Percentiles rank a stretch among this genome's conserved stretches.
Conservation (phyloP, 2,888 invertebrate species). For the Yponomeuta sedellus region DNA sequence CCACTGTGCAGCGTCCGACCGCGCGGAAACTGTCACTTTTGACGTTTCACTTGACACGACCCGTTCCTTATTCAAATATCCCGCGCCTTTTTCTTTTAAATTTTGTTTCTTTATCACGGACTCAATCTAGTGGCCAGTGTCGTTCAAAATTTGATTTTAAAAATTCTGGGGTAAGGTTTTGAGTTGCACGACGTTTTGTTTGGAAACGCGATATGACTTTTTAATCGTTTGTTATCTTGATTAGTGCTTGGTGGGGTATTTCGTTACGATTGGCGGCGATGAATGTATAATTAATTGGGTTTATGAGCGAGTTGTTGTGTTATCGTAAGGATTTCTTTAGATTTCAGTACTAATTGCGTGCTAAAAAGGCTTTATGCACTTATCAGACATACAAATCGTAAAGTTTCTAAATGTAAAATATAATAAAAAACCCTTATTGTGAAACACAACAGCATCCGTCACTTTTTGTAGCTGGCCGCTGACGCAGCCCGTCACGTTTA, state of each 20-base stretch:
- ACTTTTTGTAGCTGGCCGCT: conserved; percentile 52
- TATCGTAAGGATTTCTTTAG: neutral
- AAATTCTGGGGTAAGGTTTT: conserved; percentile 42
- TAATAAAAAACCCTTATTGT: conserved; percentile 25
- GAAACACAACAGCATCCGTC: conserved; percentile 54
- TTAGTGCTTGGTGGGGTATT: conserved; percentile 68
- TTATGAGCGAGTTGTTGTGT: conserved; percentile 5
- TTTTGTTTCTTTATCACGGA: conserved; percentile 62
- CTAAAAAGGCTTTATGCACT: conserved; percentile 17
- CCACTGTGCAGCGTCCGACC: conserved; percentile 37
- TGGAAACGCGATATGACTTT: conserved; percentile 41
- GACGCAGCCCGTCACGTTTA: conserved; percentile 64
- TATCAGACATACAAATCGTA: neutral
- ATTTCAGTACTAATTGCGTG: conserved; percentile 15
- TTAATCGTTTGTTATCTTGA: conserved; percentile 64
- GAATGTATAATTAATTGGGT: conserved; percentile 70
- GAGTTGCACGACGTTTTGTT: conserved; percentile 7
- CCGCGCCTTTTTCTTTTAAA: conserved; percentile 47
- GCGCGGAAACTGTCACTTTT: conserved; percentile 75
- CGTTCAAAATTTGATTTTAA: conserved; percentile 41
- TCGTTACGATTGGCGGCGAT: conserved; percentile 62
- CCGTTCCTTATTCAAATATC: conserved; percentile 70
- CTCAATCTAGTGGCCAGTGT: conserved; percentile 51
- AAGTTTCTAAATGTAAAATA: too few relatives aligned
- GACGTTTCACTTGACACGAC: conserved; percentile 73